Evolutionary conservation across 2,797 vertebrate genomes (phyloP), one percentile per base, ranked within the genome.

Genomic region (Enteromius radiatus): DNA sequence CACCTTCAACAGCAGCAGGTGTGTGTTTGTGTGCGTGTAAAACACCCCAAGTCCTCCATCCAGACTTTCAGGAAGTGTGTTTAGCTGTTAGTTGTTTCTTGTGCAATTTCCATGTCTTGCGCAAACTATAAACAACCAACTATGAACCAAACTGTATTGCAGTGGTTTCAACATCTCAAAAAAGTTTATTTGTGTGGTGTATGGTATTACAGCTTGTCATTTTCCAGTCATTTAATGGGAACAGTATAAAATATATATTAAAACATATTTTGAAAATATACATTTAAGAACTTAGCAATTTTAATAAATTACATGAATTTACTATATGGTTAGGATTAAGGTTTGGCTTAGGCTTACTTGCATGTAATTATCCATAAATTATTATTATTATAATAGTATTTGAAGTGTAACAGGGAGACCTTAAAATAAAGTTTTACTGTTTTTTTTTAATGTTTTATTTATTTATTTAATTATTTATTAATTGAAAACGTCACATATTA

Each of bases 1-100:
- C 98, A 99, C 92, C 96, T 99, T 93, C 97, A 99, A 90, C 98
- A 99, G 93, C 98, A 99, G 94, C 97, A 99, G 97, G 74, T 71
- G 15, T 80, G 52, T 86, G 59, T 73, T 67, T 82, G 9, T 71
- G 38, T 81, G 38, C 65, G 81, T 2, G 19, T 47, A 74, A n/a
- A n/a, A 43, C 75, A 47, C 28, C 43, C 47, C 36, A 54, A 52
- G 49, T 63, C 23, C 43, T 63, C 28, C 59, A 38, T 63, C 52
- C 61, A 70, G 52, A 28, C 31, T 68, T 76, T 76, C 80, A 86
- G 78, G 79, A 86, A 85, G 85, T 63, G 64, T 84, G 83, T 84
- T 85, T 65, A 59, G 70, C 84, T 74, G 81, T 83, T 84, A 81
- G 74, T 80, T 85, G 70, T 81, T 84, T 85, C 85, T 88, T 88